Conservation (phyloP, 2,797 vertebrate genomes). For the Pitangus sulphuratus region DNA sequence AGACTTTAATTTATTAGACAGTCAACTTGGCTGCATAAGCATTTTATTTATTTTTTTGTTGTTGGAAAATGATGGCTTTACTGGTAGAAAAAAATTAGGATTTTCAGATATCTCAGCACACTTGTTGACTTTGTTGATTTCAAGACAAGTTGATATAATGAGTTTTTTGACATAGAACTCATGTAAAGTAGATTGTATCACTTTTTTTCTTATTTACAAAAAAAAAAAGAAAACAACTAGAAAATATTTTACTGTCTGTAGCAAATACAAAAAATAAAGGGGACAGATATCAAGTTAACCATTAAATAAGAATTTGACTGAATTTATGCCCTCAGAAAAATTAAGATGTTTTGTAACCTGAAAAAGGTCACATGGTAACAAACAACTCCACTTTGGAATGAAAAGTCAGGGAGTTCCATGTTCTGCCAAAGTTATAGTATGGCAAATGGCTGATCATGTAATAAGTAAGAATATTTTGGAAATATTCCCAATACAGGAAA, state of each 20-base stretch:
- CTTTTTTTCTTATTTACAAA: neutral
- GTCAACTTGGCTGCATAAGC: neutral
- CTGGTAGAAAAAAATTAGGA: accelerated
- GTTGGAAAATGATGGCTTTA: neutral
- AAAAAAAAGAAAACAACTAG: neutral
- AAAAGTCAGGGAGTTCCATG: neutral
- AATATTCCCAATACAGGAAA: neutral
- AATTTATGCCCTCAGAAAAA: neutral
- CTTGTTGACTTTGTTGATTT: neutral
- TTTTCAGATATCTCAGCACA: neutral
- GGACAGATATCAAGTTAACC: neutral
- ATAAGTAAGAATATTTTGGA: neutral
- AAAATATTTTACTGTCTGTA: neutral
- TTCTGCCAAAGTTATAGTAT: neutral
- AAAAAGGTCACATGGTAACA: accelerated
- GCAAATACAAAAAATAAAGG: neutral
- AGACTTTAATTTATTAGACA: neutral
- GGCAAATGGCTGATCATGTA: neutral
- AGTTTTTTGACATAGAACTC: neutral
- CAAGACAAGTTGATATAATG: neutral
- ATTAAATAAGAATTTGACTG: neutral
- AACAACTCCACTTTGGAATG: neutral
- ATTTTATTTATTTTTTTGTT: neutral
- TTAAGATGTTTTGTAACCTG: neutral
- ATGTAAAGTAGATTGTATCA: neutral